Conservation (phyloP, 1,140 invertebrate species). For the Drosophila malerkotliana region DNA sequence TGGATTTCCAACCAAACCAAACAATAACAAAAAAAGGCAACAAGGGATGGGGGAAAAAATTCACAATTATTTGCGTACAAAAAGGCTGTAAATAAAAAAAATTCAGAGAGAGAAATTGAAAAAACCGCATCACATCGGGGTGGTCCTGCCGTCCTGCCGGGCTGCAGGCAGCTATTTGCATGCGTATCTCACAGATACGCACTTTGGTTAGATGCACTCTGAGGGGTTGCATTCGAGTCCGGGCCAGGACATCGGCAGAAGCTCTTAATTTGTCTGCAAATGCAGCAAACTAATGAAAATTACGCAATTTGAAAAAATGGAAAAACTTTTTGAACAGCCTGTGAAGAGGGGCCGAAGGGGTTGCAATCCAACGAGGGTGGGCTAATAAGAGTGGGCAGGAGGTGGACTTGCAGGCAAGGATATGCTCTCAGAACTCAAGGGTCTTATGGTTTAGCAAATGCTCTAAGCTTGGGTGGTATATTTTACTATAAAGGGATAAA, state of each 20-base stretch:
- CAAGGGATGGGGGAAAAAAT: constrained; percentile 51
- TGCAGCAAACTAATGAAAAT: constrained; percentile 79
- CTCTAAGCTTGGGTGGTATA: background rate
- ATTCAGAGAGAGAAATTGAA: constrained; percentile 63
- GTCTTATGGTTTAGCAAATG: background rate
- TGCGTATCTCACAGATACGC: constrained; percentile 72
- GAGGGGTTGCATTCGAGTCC: background rate
- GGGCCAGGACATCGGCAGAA: constrained; percentile 13
- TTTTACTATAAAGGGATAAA: background rate
- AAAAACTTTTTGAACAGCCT: constrained; percentile 49
- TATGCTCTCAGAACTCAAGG: background rate
- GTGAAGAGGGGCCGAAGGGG: background rate
- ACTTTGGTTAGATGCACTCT: constrained; percentile 54
- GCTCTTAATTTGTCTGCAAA: constrained; percentile 79
- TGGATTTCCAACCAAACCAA: constrained; percentile 63
- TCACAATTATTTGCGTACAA: constrained; percentile 80
- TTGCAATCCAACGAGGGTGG: background rate
- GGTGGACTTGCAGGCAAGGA: background rate
- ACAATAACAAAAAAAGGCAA: constrained; percentile 57
- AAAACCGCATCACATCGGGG: constrained; percentile 51
- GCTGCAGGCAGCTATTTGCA: constrained; percentile 48
- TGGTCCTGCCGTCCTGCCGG: constrained; percentile 22
- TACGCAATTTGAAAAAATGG: constrained; percentile 76
- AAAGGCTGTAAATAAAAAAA: constrained; percentile 59
- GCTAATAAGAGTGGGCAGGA: constrained; percentile 6